Percentiles rank a stretch among this genome's conserved stretches.
Conservation (phyloP, 2,888 invertebrate genomes). For the Trypoxylon attenuatum region DNA sequence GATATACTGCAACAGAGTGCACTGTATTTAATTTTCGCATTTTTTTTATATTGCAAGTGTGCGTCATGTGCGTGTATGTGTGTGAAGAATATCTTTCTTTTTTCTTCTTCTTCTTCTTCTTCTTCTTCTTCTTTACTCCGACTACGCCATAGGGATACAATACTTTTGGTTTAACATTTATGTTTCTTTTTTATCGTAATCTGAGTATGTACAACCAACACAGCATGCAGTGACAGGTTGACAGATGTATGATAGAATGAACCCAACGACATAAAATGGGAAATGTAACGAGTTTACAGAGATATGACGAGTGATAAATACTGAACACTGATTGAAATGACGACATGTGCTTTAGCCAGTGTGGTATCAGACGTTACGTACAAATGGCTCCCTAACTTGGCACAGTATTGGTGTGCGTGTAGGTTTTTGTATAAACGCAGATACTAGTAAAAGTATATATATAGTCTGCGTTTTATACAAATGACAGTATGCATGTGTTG, state of each 20-base stretch:
- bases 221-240: conserved; percentile 49
- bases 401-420: conserved; percentile 50
- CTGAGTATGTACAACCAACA: conserved; percentile 68
- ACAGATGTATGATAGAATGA: conserved; percentile 53
- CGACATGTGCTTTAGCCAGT: conserved; percentile 50
- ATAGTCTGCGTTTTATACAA: conserved; percentile 49
- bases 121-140: no score
- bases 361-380: conserved; percentile 56
- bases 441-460: conserved; percentile 28
- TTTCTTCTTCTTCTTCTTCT: no score
- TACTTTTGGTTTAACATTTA: conserved; percentile 54
- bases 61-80: conserved; percentile 37
- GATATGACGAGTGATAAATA: conserved; percentile 41
- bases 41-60: no score
- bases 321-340: conserved; percentile 41
- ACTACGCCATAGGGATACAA: conserved; percentile 49
- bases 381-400: conserved; percentile 50
- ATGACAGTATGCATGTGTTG: conserved; percentile 51
- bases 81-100: conserved; percentile 14
- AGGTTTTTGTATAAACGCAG: conserved; percentile 51
- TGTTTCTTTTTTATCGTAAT: conserved; percentile 66
- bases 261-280: conserved; percentile 43
- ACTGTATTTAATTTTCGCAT: no score
- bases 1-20: no score
- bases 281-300: conserved; percentile 38